Percentiles rank a stretch among this genome's conserved stretches.
These are phyloP conservation scores for Hydrochoerus hydrochaeris DNA, from an alignment of 2,113 vertebrate species.

Conservation along the genomic window DNA sequence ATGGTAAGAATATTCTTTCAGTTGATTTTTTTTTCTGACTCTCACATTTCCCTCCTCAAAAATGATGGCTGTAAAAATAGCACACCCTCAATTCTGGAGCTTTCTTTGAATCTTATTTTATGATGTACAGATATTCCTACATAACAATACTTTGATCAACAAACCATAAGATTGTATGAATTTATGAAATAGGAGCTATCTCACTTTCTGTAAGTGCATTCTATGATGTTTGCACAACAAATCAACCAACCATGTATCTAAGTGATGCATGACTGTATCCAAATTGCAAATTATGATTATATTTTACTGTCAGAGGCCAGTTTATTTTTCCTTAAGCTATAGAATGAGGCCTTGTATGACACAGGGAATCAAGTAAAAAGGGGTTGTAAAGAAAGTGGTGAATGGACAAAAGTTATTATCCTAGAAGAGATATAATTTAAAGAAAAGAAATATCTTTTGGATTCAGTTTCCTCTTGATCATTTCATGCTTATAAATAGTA, in stretches of 20 bases:
- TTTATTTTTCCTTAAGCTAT: not conserved
- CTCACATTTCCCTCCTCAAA: not conserved
- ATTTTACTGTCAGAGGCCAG: not conserved
- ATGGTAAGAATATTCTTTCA: not conserved
- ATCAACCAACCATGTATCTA: not conserved
- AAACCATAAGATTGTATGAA: not conserved
- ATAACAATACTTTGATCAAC: not conserved
- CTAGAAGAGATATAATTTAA: not conserved
- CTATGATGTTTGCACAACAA: not conserved
- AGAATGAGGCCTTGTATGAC: not conserved
- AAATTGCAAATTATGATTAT: not conserved
- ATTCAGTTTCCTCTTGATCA: not conserved
- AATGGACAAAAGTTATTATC: not conserved
- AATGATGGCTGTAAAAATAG: not conserved
- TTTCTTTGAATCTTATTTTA: not conserved
- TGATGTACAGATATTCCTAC: not conserved
- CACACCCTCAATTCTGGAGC: not conserved
- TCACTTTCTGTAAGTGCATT: not conserved
- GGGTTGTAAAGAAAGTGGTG: not conserved
- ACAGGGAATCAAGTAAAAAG: not conserved
- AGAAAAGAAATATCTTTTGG: not conserved
- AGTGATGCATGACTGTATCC: not conserved
- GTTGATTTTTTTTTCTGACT: not conserved
- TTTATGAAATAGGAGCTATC: not conserved
- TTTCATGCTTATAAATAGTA: not conserved